Evolutionary conservation across 2,888 invertebrate genomes (phyloP).

Genomic region (Reticulitermes lucifugus): DNA sequence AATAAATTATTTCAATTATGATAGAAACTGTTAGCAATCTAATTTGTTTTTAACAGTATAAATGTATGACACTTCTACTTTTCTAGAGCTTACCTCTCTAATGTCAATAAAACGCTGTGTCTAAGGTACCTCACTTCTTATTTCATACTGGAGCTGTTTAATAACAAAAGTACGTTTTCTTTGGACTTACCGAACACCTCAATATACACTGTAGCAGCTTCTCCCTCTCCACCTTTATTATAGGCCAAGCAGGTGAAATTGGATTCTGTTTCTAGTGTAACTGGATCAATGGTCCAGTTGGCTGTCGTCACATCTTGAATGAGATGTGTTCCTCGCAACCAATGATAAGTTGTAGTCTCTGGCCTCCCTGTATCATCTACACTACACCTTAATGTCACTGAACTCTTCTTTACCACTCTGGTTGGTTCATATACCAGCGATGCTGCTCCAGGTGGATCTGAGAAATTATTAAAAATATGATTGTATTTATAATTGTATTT

Average conservation of each 20-base stretch:
- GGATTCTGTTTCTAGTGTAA: conserved; percentile 85
- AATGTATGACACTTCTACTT: too few species aligned
- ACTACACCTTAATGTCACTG: conserved; percentile 85
- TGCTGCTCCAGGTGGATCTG: conserved; percentile 90
- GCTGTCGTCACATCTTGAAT: conserved; percentile 81
- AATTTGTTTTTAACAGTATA: too few species aligned
- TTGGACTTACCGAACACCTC: conserved; percentile 73
- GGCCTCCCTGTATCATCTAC: conserved; percentile 88
- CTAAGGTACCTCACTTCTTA: too few species aligned
- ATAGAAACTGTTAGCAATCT: not conserved
- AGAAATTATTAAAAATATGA: conserved; percentile 54
- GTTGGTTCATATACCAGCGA: conserved; percentile 79
- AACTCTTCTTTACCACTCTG: conserved; percentile 84
- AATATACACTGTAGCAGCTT: conserved; percentile 74
- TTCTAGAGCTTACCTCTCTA: too few species aligned
- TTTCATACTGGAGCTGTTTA: too few species aligned
- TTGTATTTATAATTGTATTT: not conserved
- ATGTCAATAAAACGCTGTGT: too few species aligned
- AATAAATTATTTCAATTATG: not conserved
- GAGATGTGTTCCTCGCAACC: conserved; percentile 82
- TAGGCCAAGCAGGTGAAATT: conserved; percentile 91
- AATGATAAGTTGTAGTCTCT: conserved; percentile 63
- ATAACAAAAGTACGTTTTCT: too few species aligned
- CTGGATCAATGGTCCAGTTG: conserved; percentile 85
- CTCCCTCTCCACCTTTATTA: conserved; percentile 86